Evolutionary conservation across 2,113 vertebrate genomes (phyloP).

Genomic region (Panthera uncia): DNA sequence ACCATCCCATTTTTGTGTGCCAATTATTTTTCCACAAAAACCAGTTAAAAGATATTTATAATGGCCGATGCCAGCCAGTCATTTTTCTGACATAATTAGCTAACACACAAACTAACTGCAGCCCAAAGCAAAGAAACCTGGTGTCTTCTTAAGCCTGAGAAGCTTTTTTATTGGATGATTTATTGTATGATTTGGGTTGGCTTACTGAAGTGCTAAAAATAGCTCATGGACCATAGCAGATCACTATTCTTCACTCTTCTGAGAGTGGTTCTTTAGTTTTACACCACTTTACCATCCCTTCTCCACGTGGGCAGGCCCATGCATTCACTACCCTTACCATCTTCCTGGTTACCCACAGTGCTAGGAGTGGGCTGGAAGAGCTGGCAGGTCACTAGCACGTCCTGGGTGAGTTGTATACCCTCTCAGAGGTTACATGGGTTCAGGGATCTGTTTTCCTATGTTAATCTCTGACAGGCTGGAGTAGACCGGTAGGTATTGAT

Average conservation of each 20-base stretch:
- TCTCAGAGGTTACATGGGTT: not conserved
- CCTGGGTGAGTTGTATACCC: not conserved
- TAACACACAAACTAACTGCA: not conserved
- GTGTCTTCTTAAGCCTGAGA: not conserved
- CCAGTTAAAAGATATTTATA: not conserved
- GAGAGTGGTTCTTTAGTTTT: not conserved
- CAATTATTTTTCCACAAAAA: conserved; percentile 16
- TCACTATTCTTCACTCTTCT: not conserved
- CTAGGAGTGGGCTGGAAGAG: not conserved
- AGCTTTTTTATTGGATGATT: not conserved
- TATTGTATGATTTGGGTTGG: not conserved
- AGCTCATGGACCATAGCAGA: not conserved
- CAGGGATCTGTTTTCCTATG: not conserved
- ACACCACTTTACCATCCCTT: not conserved
- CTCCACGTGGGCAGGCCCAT: not conserved
- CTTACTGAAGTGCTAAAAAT: not conserved
- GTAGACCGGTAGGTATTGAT: not conserved
- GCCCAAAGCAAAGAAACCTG: not conserved
- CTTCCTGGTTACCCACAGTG: not conserved
- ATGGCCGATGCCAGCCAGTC: not conserved
- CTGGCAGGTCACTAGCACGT: not conserved
- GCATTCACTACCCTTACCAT: not conserved
- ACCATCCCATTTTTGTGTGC: not conserved
- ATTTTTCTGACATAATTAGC: not conserved
- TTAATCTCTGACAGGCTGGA: not conserved